These are phyloP conservation scores for Ardeotis arabs DNA, from an alignment of 2,113 vertebrate species.

Conservation along the genomic window DNA sequence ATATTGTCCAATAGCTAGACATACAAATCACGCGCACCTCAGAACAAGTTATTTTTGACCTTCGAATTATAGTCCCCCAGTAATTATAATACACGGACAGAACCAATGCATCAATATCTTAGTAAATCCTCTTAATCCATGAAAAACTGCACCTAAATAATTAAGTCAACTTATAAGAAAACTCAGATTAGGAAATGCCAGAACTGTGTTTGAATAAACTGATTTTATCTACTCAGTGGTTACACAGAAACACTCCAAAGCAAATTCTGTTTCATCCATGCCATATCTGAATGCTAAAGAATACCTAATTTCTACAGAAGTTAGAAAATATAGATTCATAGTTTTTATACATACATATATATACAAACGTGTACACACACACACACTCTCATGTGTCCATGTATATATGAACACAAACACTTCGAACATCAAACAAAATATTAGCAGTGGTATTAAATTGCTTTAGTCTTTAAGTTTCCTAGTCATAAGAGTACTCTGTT, in stretches of 20 bases:
- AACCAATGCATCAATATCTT: not conserved
- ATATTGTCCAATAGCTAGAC: not conserved
- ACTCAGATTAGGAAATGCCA: not conserved
- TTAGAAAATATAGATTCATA: not conserved
- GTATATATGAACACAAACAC: not conserved
- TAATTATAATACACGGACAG: not conserved
- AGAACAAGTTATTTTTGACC: not conserved
- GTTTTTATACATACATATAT: not conserved
- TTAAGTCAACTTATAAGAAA: not conserved
- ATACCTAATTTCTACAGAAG: not conserved
- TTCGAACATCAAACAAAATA: not conserved
- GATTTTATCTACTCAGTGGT: not conserved
- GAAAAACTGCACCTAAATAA: not conserved
- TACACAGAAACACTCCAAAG: not conserved
- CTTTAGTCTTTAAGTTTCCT: not conserved
- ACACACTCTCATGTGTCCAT: fast-evolving
- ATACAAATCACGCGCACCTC: not conserved
- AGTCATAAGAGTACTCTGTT: not conserved
- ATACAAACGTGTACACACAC: not conserved
- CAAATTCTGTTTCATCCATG: not conserved
- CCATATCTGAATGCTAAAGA: not conserved
- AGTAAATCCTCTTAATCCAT: not conserved
- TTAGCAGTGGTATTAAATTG: not conserved
- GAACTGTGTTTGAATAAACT: not conserved
- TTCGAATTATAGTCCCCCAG: not conserved